A percentile compares a stretch with the other conserved stretches of the same genome.
These are phyloP conservation scores for Autographa pulchrina DNA, from an alignment of 2,888 invertebrate genomes.

Conservation along the genomic window DNA sequence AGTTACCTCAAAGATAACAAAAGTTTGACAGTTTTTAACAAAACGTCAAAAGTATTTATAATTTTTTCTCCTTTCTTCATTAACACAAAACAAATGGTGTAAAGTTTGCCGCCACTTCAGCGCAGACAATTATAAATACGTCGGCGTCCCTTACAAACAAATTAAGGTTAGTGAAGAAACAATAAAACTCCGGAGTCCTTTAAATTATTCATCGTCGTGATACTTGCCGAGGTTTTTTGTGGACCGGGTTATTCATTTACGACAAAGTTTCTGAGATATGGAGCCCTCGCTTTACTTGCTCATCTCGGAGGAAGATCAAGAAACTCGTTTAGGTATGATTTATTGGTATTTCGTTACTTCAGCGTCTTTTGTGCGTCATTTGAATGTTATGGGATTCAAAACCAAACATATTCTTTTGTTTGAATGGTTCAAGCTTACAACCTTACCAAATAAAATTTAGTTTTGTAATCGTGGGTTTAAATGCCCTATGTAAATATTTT, in stretches of 20 bases:
- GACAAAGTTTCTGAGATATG: conserved; percentile 22
- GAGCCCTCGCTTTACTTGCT: conserved; percentile 16
- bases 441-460: too few species aligned
- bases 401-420: too few species aligned
- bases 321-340: neutral
- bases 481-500: too few species aligned
- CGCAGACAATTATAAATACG: conserved; percentile 11
- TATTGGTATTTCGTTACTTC: neutral
- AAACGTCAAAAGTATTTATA: conserved; percentile 1
- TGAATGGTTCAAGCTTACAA: too few species aligned
- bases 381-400: too few species aligned
- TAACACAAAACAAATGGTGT: neutral
- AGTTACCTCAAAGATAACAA: neutral
- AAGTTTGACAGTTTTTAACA: neutral
- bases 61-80: neutral
- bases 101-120: neutral
- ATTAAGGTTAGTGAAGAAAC: conserved; percentile 30
- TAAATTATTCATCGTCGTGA: conserved; percentile 44
- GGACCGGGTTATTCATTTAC: conserved; percentile 32
- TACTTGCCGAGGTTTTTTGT: conserved; percentile 32
- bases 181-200: conserved; percentile 16
- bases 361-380: neutral
- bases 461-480: too few species aligned
- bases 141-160: conserved; percentile 30
- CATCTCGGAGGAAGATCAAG: conserved; percentile 8